phyloP scores from a whole-genome alignment of 2,797 vertebrate species.

The Aulostomus chinensis region DNA sequence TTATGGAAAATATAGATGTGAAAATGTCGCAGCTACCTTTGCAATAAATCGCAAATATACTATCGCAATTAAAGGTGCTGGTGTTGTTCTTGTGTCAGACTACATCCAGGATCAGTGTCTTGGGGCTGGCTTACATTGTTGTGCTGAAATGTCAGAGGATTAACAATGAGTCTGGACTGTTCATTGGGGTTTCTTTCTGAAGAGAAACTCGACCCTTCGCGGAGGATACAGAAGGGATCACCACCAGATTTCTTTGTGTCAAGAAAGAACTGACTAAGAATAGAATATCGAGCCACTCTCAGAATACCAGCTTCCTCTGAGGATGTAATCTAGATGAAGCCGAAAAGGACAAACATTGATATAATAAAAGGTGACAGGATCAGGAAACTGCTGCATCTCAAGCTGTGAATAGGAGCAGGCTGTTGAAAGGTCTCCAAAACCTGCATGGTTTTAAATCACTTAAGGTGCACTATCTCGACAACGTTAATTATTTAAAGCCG shows the following conservation, averaged over 20 bases:
- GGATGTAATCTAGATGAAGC: conserved; percentile 11
- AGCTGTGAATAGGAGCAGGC: background rate
- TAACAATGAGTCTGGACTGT: conserved; percentile 18
- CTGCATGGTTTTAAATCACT: no score
- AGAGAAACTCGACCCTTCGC: conserved; percentile 37
- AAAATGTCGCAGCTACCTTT: conserved; percentile 15
- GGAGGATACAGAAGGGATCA: conserved; percentile 28
- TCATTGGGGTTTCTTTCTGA: conserved; percentile 20
- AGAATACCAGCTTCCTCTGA: conserved; percentile 12
- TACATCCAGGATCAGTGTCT: background rate
- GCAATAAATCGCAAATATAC: no score
- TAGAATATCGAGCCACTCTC: conserved; percentile 32
- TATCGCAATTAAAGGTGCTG: conserved; percentile 12
- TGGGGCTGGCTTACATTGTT: conserved; percentile 2
- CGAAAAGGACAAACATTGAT: conserved; percentile 41
- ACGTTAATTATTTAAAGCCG: background rate
- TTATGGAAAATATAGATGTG: conserved; percentile 1
- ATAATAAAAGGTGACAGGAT: conserved; percentile 33
- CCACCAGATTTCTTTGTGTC: conserved; percentile 22
- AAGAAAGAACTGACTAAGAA: conserved; percentile 34
- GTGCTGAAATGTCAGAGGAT: conserved; percentile 55
- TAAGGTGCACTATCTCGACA: background rate
- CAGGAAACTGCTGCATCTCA: conserved; percentile 6
- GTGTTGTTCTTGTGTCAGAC: background rate
- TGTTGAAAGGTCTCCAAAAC: conserved; percentile 12